phyloP scores from a whole-genome alignment of 2,888 invertebrate genomes.

The Erannis defoliaria region DNA sequence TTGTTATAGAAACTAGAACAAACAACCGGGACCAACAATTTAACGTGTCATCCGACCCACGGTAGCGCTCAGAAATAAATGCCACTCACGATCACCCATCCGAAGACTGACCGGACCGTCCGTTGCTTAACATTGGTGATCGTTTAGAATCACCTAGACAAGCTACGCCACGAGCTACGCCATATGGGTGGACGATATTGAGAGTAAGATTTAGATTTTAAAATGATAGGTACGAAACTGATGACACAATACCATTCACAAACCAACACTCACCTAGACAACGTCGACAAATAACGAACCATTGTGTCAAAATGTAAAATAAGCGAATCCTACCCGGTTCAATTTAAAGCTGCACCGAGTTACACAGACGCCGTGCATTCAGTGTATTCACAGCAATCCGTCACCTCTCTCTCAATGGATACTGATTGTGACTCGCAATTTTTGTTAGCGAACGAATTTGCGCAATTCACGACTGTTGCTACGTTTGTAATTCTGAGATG shows the following conservation, averaged over 20 bases:
- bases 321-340: slow-evolving; percentile 17
- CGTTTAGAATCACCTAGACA: too few species aligned
- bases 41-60: too few species aligned
- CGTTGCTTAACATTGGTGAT: too few species aligned
- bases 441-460: slow-evolving; percentile 64
- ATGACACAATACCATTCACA: background rate
- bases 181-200: too few species aligned
- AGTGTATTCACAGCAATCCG: slow-evolving; percentile 29
- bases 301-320: slow-evolving; percentile 29
- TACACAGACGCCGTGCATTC: slow-evolving; percentile 3
- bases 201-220: too few species aligned
- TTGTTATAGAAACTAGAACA: too few species aligned
- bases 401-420: slow-evolving; percentile 56
- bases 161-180: too few species aligned
- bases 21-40: too few species aligned
- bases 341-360: slow-evolving; percentile 13
- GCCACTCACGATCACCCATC: too few species aligned
- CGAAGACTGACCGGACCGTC: too few species aligned
- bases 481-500: slow-evolving; percentile 56
- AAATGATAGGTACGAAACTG: background rate
- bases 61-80: too few species aligned
- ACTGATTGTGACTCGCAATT: slow-evolving; percentile 67
- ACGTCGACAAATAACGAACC: slow-evolving; percentile 17
- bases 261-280: background rate
- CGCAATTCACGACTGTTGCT: slow-evolving; percentile 57